phyloP scores from a whole-genome alignment of 1,140 invertebrate genomes.

The Drosophila funebris region DNA sequence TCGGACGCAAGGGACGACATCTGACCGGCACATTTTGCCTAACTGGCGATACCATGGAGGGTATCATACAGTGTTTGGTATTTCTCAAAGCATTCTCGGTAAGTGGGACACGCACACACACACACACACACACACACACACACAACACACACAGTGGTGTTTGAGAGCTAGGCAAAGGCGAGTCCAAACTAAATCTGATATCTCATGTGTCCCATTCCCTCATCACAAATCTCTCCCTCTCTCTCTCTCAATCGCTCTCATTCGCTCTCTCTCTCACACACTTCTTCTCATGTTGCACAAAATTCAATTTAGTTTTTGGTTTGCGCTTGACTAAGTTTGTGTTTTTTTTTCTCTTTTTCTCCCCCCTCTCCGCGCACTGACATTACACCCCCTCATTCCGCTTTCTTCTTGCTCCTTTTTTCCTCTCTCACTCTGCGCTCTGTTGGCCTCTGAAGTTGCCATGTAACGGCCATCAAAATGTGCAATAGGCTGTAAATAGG shows the following conservation, averaged over 20 bases:
- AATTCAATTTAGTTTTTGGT: constrained; percentile 78
- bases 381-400: not conserved
- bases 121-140: not conserved
- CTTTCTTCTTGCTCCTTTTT: not conserved
- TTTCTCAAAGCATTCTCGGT: constrained; percentile 96
- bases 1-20: constrained; percentile 90
- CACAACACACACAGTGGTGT: not conserved
- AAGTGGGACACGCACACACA: constrained; percentile 84
- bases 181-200: constrained; percentile 18
- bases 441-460: constrained; percentile 10
- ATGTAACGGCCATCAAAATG: constrained; percentile 56
- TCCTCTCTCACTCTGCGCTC: not conserved
- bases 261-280: not conserved
- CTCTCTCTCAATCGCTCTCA: not conserved
- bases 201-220: not conserved
- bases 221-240: not conserved
- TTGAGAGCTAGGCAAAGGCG: constrained; percentile 4
- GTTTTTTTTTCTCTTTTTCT: constrained; percentile 6
- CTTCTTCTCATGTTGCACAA: constrained; percentile 51
- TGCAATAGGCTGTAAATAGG: constrained; percentile 79
- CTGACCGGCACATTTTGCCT: constrained; percentile 94
- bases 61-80: constrained; percentile 95
- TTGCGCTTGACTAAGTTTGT: constrained; percentile 71
- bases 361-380: not conserved
- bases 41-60: constrained; percentile 95